phyloP scores from a whole-genome alignment of 1,140 invertebrate species.

The Ips nitidus region DNA sequence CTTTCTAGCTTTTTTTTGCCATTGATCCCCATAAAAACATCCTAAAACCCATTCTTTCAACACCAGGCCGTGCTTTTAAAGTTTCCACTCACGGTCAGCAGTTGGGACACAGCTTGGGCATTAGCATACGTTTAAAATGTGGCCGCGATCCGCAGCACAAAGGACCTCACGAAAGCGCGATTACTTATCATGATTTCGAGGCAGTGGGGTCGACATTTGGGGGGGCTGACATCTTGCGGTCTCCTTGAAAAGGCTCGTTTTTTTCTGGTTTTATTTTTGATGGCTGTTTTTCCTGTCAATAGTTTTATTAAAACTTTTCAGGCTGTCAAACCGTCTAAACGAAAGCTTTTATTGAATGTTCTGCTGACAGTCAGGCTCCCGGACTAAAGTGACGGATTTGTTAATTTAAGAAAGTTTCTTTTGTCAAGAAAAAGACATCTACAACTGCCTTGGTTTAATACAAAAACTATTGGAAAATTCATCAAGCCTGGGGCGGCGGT shows the following conservation, averaged over 20 bases:
- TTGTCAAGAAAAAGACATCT: neutral
- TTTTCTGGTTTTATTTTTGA: neutral
- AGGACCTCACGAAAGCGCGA: conserved; percentile 49
- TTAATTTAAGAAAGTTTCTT: conserved; percentile 13
- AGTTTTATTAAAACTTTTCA: no score
- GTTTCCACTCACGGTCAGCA: conserved; percentile 46
- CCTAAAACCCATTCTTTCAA: conserved; percentile 9
- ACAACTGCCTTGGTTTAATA: neutral
- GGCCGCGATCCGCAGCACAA: conserved; percentile 48
- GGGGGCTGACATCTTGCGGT: conserved; percentile 42
- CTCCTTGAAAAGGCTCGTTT: conserved; percentile 35
- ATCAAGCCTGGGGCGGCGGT: conserved; percentile 4
- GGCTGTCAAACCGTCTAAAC: no score
- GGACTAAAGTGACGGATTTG: conserved; percentile 9
- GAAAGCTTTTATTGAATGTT: conserved; percentile 6
- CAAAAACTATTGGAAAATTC: conserved; percentile 7
- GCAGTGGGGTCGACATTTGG: conserved; percentile 16
- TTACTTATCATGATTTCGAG: conserved; percentile 49
- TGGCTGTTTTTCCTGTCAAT: no score
- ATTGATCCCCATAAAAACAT: neutral
- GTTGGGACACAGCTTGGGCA: conserved; percentile 42
- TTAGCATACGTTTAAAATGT: conserved; percentile 54
- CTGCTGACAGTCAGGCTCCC: neutral
- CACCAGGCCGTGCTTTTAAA: conserved; percentile 31
- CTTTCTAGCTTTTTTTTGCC: no score